phyloP scores from a whole-genome alignment of 2,888 invertebrate genomes.

The Pollenia labialis region DNA sequence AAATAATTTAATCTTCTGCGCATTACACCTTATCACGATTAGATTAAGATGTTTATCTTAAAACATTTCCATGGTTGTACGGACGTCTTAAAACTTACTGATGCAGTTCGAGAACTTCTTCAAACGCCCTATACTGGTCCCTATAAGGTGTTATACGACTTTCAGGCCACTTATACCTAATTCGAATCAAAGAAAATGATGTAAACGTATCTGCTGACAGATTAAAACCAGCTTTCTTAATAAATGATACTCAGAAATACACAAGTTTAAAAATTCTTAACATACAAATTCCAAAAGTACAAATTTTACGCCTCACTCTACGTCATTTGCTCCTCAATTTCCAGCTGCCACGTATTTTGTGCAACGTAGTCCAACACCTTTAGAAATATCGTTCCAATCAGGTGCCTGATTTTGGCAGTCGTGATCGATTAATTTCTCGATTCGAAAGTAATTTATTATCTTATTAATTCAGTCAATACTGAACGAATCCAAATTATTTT shows the following conservation, averaged over 20 bases:
- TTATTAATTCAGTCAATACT: too few species aligned
- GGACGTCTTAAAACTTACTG: background rate
- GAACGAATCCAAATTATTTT: too few species aligned
- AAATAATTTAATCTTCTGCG: constrained; percentile 48
- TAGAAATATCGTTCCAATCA: constrained; percentile 9
- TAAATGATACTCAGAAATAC: constrained; percentile 27
- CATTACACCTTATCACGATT: constrained; percentile 54
- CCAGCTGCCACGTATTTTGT: too few species aligned
- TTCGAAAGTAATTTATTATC: too few species aligned
- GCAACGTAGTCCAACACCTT: background rate
- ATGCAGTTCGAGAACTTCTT: constrained; percentile 32
- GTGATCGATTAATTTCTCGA: too few species aligned
- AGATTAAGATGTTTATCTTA: constrained; percentile 55
- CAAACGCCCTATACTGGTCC: constrained; percentile 59
- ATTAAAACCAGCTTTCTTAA: constrained; percentile 54
- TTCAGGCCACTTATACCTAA: constrained; percentile 49
- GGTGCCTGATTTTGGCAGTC: too few species aligned
- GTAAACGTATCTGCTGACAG: constrained; percentile 42
- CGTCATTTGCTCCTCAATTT: background rate
- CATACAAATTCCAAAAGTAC: background rate
- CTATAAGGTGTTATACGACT: constrained; percentile 38
- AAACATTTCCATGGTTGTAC: constrained; percentile 47
- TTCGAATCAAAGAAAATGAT: constrained; percentile 35
- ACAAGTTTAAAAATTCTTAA: background rate
- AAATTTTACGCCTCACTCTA: background rate